These are phyloP conservation scores for Anabacerthia variegaticeps DNA, from an alignment of 2,797 vertebrate genomes.

Conservation along the genomic window DNA sequence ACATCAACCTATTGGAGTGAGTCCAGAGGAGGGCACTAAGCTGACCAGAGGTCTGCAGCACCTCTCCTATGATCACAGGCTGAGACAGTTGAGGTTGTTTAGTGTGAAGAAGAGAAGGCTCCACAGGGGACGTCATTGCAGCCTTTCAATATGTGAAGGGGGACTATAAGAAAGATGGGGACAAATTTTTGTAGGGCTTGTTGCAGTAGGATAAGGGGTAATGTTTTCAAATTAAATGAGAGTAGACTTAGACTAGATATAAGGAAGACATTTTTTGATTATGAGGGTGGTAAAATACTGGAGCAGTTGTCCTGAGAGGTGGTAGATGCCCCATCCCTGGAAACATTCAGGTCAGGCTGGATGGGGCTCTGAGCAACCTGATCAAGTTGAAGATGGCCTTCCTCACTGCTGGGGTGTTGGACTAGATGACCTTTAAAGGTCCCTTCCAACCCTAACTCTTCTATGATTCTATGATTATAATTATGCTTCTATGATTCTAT, in stretches of 20 bases:
- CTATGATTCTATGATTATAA: neutral
- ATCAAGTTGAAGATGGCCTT: neutral
- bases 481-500: neutral
- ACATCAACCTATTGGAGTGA: accelerated
- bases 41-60: neutral
- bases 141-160: neutral
- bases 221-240: neutral
- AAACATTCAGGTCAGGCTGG: neutral
- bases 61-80: neutral
- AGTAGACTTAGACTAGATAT: neutral
- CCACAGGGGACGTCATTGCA: neutral
- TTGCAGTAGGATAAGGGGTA: neutral
- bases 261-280: neutral
- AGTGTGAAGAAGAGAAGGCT: neutral
- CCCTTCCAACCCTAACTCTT: neutral
- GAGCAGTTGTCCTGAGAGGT: neutral
- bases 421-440: neutral
- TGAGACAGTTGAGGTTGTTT: neutral
- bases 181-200: neutral
- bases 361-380: neutral
- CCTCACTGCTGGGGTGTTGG: accelerated
- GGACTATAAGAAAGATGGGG: neutral
- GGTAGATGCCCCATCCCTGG: neutral
- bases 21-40: neutral
- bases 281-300: neutral